phyloP scores from a whole-genome alignment of 2,797 vertebrate genomes.

The Mastacembelus armatus region DNA sequence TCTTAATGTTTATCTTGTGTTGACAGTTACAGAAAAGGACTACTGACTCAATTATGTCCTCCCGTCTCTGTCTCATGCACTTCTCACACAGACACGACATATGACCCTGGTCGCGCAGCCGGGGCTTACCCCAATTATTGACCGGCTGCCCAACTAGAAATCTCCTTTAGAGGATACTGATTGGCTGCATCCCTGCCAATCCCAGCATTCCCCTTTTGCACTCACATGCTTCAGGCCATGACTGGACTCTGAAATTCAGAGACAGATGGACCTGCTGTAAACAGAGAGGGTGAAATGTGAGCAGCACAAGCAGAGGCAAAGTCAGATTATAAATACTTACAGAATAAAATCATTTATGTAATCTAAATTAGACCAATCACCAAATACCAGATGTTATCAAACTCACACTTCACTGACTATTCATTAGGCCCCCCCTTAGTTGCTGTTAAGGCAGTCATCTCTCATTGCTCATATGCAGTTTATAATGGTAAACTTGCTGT shows the following conservation, averaged over 20 bases:
- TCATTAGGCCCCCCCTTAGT: too few species aligned
- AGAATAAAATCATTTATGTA: too few species aligned
- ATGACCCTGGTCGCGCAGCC: slow-evolving; percentile 22
- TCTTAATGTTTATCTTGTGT: slow-evolving; percentile 4
- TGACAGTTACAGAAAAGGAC: slow-evolving; percentile 32
- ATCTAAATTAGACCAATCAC: neutral
- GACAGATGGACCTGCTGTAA: slow-evolving; percentile 17
- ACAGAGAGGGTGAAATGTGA: neutral
- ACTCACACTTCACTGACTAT: neutral
- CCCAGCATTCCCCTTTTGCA: slow-evolving; percentile 4
- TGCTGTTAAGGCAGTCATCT: too few species aligned
- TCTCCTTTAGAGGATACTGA: slow-evolving; percentile 29
- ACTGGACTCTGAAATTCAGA: slow-evolving; percentile 3
- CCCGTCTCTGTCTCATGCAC: neutral
- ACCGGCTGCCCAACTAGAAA: slow-evolving; percentile 3
- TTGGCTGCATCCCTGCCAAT: slow-evolving; percentile 10
- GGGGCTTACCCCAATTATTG: slow-evolving; percentile 33
- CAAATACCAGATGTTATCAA: neutral
- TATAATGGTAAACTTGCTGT: too few species aligned
- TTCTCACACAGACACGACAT: slow-evolving; percentile 4
- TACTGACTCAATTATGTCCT: slow-evolving; percentile 33
- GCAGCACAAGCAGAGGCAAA: neutral
- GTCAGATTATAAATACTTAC: neutral
- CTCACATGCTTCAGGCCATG: neutral
- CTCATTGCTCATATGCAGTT: too few species aligned